phyloP scores from a whole-genome alignment of 30 jellyfish, hydroid and myxozoan genomes.

The Pelagia noctiluca region DNA sequence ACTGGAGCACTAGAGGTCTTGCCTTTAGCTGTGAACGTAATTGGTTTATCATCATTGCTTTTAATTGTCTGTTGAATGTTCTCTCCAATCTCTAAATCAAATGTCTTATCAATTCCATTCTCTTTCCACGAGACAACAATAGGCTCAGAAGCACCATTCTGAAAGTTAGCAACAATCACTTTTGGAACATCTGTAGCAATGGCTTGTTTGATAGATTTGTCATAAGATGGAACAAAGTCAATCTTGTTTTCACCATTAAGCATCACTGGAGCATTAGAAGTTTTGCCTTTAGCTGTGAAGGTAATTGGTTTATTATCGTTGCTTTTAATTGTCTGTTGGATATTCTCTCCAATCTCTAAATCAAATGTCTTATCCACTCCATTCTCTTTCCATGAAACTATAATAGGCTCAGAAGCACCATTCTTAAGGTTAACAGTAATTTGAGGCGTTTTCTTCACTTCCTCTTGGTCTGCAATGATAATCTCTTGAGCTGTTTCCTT shows the following conservation, averaged over 20 bases:
- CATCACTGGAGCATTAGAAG: not conserved
- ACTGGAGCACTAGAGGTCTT: not conserved
- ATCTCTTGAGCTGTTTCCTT: not conserved
- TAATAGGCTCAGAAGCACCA: not conserved
- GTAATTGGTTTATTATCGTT: not conserved
- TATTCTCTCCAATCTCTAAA: not conserved
- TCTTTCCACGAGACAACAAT: not conserved
- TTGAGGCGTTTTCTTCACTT: too few relatives aligned
- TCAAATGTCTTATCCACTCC: not conserved
- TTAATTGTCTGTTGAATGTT: not conserved
- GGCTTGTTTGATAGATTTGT: not conserved
- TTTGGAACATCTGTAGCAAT: not conserved
- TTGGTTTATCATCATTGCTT: not conserved
- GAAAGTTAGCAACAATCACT: not conserved
- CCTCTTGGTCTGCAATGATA: constrained; percentile 2
- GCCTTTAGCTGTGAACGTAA: not conserved
- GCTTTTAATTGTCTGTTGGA: too few relatives aligned
- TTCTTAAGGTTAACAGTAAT: not conserved
- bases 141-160: not conserved
- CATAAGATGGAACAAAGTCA: not conserved
- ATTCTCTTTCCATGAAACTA: not conserved
- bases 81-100: not conserved
- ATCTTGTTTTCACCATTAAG: not conserved
- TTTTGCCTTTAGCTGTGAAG: constrained; percentile 7
- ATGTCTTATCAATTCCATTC: not conserved